Conservation (phyloP, 1,140 invertebrate genomes). For the Hydropsyche tenuis region DNA sequence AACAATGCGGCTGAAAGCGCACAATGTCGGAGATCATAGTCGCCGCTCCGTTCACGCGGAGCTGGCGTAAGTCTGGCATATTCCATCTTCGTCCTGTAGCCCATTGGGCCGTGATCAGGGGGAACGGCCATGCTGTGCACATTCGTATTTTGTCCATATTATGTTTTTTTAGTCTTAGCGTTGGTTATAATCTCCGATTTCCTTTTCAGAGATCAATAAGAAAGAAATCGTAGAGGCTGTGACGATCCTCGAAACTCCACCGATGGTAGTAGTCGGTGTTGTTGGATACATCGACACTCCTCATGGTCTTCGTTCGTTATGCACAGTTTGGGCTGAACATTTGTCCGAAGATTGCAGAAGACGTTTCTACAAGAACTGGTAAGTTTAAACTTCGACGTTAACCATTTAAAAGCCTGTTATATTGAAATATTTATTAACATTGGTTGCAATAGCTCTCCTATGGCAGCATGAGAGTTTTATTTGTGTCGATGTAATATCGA, state of each 20-base stretch:
- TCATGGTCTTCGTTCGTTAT: slow-evolving; percentile 90
- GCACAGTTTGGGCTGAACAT: slow-evolving; percentile 98
- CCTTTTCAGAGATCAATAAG: slow-evolving; percentile 93
- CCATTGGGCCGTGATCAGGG: slow-evolving; percentile 63
- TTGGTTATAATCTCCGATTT: slow-evolving; percentile 5
- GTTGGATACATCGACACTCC: slow-evolving; percentile 99
- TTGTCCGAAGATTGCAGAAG: slow-evolving; percentile 97
- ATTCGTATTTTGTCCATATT: slow-evolving; percentile 47
- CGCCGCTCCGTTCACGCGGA: slow-evolving; percentile 52
- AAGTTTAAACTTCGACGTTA: no score
- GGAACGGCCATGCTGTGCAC: slow-evolving; percentile 67
- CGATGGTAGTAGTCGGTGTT: slow-evolving; percentile 96
- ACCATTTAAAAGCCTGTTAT: slow-evolving; percentile 9
- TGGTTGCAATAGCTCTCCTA: slow-evolving; percentile 67
- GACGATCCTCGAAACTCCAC: slow-evolving; percentile 97
- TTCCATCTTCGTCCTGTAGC: slow-evolving; percentile 65
- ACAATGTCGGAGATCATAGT: slow-evolving; percentile 58
- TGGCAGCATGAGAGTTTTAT: slow-evolving; percentile 68
- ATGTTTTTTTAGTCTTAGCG: background rate
- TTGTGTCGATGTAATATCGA: slow-evolving; percentile 59
- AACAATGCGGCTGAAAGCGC: slow-evolving; percentile 48
- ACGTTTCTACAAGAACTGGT: slow-evolving; percentile 99
- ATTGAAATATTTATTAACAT: slow-evolving; percentile 21
- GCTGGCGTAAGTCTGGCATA: slow-evolving; percentile 60
- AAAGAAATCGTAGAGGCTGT: slow-evolving; percentile 99